phyloP scores from a whole-genome alignment of 2,888 invertebrate genomes.

The Gymnosoma rotundatum region DNA sequence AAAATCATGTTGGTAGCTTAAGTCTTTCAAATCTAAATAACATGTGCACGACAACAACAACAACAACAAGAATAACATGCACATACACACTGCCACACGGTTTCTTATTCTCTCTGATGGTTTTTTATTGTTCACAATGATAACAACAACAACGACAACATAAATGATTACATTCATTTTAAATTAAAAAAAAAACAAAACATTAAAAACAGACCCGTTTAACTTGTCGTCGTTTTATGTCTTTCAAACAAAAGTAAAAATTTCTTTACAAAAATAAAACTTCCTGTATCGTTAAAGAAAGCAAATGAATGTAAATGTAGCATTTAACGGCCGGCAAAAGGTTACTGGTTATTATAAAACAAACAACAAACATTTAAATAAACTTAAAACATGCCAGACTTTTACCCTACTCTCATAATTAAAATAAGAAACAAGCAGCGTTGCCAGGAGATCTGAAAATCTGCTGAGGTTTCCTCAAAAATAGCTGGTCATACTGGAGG shows the following conservation, averaged over 20 bases:
- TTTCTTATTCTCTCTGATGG: slow-evolving; percentile 1
- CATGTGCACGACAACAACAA: slow-evolving; percentile 27
- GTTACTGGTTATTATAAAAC: slow-evolving; percentile 55
- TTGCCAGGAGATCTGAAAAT: no score
- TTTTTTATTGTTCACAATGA: background rate
- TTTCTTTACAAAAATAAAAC: slow-evolving; percentile 39
- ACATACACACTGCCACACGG: background rate
- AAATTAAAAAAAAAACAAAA: background rate
- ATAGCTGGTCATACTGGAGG: no score
- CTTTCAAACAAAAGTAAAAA: slow-evolving; percentile 43
- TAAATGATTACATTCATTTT: slow-evolving; percentile 4
- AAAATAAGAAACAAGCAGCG: background rate
- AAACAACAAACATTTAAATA: slow-evolving; percentile 19
- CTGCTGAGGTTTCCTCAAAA: no score
- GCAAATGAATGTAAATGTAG: slow-evolving; percentile 61
- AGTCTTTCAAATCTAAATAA: slow-evolving; percentile 58
- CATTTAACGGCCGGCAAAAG: slow-evolving; percentile 64
- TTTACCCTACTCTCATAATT: background rate
- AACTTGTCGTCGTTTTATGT: slow-evolving; percentile 57
- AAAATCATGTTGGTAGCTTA: slow-evolving; percentile 54
- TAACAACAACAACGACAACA: slow-evolving; percentile 37
- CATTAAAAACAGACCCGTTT: slow-evolving; percentile 53
- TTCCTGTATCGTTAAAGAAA: slow-evolving; percentile 59
- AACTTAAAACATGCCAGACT: background rate
- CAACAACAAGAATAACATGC: slow-evolving; percentile 1